Evolutionary conservation across 2,113 vertebrate species (phyloP), one percentile per base, ranked within the genome.

Genomic region (Anguilla rostrata): DNA sequence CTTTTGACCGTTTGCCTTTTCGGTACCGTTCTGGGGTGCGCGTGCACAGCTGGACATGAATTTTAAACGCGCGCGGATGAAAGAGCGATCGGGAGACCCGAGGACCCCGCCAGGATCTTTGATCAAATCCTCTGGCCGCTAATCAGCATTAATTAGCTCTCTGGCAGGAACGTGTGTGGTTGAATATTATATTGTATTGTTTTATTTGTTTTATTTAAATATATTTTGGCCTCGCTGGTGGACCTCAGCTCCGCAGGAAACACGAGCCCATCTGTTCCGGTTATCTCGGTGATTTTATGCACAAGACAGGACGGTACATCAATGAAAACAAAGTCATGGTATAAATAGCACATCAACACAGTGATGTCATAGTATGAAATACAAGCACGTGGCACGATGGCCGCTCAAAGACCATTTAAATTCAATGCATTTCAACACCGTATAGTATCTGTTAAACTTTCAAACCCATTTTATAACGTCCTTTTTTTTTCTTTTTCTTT

Each of bases 51-150:
- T 78, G 83, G 39, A 14, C 83, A 75, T 71, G 57, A 75, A 83
- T 57, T 57, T 60, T 83, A 83, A 84, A 71, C 83, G 40, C 26
- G 39, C 34, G n/a, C 53, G 29, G 46, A 83, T 83, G 56, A 83
- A 83, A 83, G 56, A 29, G 83, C 83, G 56, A 39, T 29, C 83
- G 18, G 14, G 53, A 63, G 56, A 57, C 83, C 22, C 56, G 39
- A 34, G 43, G 60, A 26, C 39, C 83, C 83, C 39, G 39, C 18
- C 39, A 39, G 39, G 39, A 84, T 40, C 53, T 84, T 84, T 84
- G 60, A 84, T 63, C 83, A 84, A 66, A 84, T 84, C 34, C 83
- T 84, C 39, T 84, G 83, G 83, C 57, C 60, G 39, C 56, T 84
- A 66, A 63, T 57, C 60, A 71, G 83, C 83, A 84, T 84, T 60